Base-by-base conservation (phyloP, 2,113 vertebrate species). In the Synodontis membranacea region DNA sequence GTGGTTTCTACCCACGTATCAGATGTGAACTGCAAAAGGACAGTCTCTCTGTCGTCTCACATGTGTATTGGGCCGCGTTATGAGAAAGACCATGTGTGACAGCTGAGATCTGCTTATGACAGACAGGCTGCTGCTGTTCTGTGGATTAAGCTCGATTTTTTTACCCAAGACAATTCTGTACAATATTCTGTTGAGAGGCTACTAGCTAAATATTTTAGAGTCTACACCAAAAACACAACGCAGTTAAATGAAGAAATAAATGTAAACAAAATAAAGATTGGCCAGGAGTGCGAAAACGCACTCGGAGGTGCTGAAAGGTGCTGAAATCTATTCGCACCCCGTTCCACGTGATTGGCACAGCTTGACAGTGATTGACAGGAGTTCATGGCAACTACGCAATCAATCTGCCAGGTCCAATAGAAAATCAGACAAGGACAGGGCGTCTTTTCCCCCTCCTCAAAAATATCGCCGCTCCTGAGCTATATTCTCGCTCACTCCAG, bases 331-430 rank as follows among this genome's bases (percentile, higher is more conserved):
- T 85, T 70, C 60, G 75, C 85, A 87, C 72, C 91, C 86, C 84
- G 92, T 89, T 92, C 91, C 91, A 93, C 91, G 93, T 94, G 97
- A 98, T 98, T 98, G 97, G 97, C 95, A 95, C 95, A 96, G 83
- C 92, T 92, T 94, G 95, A 95, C 95, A 94, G 94, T 97, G 97
- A 99, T 96, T 97, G 97, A 97, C 97, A 97, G 94, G 95, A 92
- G 94, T 93, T 96, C 96, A 95, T 96, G 96, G 96, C 94, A 96
- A 96, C 96, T 92, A 91, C 88, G 93, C 94, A 93, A 93, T 95
- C 96, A 95, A 95, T 96, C 96, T 96, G 95, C 96, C 96, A 96
- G 96, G 94, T 95, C 96, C 96, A 96, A 95, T 96, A 96, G 97
- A 93, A 89, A 95, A 94, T 95, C 94, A 94, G 95, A 92, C 89